These are phyloP conservation scores for Xiphophorus hellerii DNA, from an alignment of 2,113 vertebrate genomes.

Conservation along the genomic window DNA sequence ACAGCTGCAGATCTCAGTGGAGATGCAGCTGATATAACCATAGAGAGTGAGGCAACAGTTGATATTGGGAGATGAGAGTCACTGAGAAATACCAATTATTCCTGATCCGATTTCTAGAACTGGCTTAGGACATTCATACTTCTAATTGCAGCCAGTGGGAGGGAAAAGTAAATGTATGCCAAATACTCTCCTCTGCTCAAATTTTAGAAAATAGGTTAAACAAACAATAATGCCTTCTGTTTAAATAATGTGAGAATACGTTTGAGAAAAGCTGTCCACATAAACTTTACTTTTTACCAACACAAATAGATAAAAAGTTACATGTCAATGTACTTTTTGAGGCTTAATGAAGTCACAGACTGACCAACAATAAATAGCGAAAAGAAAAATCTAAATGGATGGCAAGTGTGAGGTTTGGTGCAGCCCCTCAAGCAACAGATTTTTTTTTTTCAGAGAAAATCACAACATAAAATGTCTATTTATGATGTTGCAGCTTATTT, in stretches of 20 bases:
- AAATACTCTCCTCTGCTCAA: neutral
- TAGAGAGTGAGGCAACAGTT: too few species aligned
- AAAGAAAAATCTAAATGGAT: neutral
- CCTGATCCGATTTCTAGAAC: neutral
- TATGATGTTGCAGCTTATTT: slow-evolving; percentile 11
- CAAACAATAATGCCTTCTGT: neutral
- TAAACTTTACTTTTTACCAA: neutral
- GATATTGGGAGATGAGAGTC: neutral
- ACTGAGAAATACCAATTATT: neutral
- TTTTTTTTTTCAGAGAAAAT: neutral
- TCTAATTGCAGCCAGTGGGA: neutral
- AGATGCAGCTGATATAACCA: neutral
- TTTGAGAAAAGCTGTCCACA: neutral
- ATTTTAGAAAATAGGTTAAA: neutral
- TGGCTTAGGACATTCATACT: neutral
- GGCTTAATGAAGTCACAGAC: neutral
- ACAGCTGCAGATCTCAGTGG: neutral
- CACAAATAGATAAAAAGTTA: neutral
- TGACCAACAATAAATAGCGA: neutral
- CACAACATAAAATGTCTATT: neutral
- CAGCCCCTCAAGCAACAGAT: too few species aligned
- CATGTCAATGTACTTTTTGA: neutral
- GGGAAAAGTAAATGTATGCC: neutral
- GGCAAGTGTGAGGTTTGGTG: neutral
- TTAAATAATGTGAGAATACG: neutral